Evolutionary conservation across 2,888 invertebrate species (phyloP), one percentile per base, ranked within the genome.

Genomic region (Tetragonisca angustula): DNA sequence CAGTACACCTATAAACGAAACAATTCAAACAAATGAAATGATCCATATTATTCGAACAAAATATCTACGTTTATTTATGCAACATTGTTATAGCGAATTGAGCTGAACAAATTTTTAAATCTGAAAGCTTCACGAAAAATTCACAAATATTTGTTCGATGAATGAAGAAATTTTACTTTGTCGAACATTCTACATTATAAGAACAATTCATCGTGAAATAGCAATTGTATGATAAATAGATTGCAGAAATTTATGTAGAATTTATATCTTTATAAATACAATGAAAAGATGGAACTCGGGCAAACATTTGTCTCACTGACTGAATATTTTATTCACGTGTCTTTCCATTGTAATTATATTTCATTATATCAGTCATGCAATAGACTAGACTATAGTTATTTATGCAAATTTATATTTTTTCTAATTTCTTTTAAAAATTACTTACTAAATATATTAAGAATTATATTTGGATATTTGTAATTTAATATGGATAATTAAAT

Each of bases 1-100:
- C 36, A 17, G 24, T n/a, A 24, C 61, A n/a, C 9, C 36, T 61
- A 64, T 27, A 32, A 83, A 71, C 68, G 75, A 74, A 68, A 78
- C 67, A 36, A 21, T 43, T 54, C n/a, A 77, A 83, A 74, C 74
- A 77, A 82, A 83, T 70, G 24, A 68, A 19, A 36, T 61, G 56
- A 72, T 64, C 50, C 59, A 0, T 4, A 15, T n/a, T 61, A 50
- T 17, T 9, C 32, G 11, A 32, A 49, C 19, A 59, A 56, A n/a
- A 75, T 61, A 75, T 21, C 43, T 27, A 32, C 19, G 27, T 43
- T 50, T 62, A 50, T 73, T 73, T 62, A 17, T 27, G 15, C 27
- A 61, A 27, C 49, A 61, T 17, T 3, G 1, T 19, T 4, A 19
- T 17, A 32, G 27, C 27, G 32, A 62, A 27, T 17, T 9, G 4